phyloP scores from a whole-genome alignment of 2,888 invertebrate genomes.

The Epistrophe eligans region DNA sequence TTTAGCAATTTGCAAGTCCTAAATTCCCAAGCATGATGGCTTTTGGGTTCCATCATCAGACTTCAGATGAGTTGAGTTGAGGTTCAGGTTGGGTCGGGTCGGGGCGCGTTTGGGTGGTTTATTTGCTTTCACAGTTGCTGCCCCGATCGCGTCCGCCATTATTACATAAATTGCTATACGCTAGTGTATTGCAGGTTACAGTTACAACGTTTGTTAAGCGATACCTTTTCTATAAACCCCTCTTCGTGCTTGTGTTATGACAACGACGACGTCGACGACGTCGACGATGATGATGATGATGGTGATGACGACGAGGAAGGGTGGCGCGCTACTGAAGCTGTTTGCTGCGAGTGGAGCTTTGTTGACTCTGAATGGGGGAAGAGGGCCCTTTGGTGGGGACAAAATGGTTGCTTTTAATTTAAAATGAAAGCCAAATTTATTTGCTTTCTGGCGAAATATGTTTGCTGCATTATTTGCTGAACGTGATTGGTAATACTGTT shows the following conservation, averaged over 20 bases:
- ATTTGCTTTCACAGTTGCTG: constrained; percentile 51
- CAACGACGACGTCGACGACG: constrained; percentile 30
- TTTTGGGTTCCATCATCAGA: constrained; percentile 35
- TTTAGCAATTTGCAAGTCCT: constrained; percentile 70
- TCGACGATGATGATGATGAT: constrained; percentile 33
- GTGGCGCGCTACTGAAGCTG: constrained; percentile 21
- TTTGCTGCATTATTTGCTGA: constrained; percentile 75
- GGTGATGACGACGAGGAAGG: constrained; percentile 11
- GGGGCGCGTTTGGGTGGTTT: constrained; percentile 39
- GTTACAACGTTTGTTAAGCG: constrained; percentile 71
- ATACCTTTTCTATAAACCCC: constrained; percentile 63
- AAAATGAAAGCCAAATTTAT: constrained; percentile 76
- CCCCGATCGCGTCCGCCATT: constrained; percentile 57
- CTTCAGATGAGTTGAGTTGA: constrained; percentile 47
- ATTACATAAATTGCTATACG: constrained; percentile 72
- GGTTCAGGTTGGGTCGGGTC: neutral
- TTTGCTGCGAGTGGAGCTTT: constrained; percentile 18
- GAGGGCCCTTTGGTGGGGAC: constrained; percentile 57
- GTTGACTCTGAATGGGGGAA: constrained; percentile 37
- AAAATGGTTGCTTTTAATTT: constrained; percentile 76
- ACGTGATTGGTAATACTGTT: constrained; percentile 73
- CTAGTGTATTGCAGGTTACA: constrained; percentile 68
- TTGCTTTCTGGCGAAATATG: constrained; percentile 75
- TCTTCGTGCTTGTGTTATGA: constrained; percentile 46
- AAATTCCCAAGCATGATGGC: constrained; percentile 58